Base-by-base conservation (phyloP, 2,888 invertebrate species). In the Pachliopta kotzebuea region DNA sequence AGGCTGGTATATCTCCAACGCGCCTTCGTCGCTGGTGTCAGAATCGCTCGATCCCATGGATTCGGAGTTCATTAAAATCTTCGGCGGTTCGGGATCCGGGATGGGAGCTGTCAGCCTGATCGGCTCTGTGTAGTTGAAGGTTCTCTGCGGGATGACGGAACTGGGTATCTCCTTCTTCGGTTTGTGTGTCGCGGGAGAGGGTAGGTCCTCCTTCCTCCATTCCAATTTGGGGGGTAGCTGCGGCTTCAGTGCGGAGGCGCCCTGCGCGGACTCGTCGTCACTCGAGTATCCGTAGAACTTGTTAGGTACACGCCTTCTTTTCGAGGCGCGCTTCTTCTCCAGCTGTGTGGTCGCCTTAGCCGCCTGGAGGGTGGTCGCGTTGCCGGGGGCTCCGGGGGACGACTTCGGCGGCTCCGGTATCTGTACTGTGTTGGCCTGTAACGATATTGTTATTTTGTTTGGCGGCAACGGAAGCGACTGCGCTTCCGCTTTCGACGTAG, bases 251-350 rank as follows among this genome's bases (percentile, higher is more conserved):
- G 89, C 94, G 20, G 92, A 90, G 0, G 92, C 88, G 26, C 92
- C 86, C 67, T 92, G 92, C 0, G 92, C 90, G 63, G 84, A 92
- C 69, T 97, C 97, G 74, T 97, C 97, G 72, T 96, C 97, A 79
- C 96, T 96, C 0, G 96, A 96, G 79, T 97, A 97, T 0, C 97
- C 97, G 78, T 97, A 97, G 80, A 97, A 97, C 77, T 95, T 96
- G 76, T 97, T 97, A 0, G 96, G 97, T 31, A 96, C 95, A 52
- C 97, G 88, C 74, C 96, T 93, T 67, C 97, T 93, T 83, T 97
- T 96, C 0, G 97, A 97, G 1, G 95, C 94, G 49, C 96, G 92
- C 76, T 95, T 96, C 21, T 85, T 94, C 74, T 95, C 95, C 7
- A 90, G 71, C 9, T 83, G 75, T 23, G 81, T n/a, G n/a, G n/a